Conservation (phyloP, 1,140 invertebrate genomes). For the Calosoma granatense region DNA sequence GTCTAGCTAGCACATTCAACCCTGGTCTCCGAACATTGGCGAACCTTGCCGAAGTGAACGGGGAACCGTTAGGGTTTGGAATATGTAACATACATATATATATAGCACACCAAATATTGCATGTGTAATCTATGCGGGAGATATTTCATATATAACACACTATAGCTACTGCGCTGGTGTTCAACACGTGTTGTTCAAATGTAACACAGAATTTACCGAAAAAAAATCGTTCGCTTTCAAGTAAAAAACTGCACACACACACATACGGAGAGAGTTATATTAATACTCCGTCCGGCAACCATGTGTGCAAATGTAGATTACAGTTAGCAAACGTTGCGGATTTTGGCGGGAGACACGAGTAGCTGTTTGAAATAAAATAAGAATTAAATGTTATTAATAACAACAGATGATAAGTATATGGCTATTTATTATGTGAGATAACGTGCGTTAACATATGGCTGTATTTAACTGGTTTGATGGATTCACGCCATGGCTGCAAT, state of each 20-base stretch:
- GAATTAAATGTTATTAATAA: background rate
- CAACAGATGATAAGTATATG: no score
- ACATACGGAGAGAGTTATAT: background rate
- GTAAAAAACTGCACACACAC: background rate
- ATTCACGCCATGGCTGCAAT: no score
- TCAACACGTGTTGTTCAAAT: constrained; percentile 3
- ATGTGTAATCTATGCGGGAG: constrained; percentile 1
- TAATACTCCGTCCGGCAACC: background rate
- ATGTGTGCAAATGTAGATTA: constrained; percentile 7
- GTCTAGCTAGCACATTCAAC: no score
- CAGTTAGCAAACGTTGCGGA: background rate
- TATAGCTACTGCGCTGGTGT: background rate
- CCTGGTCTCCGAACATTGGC: no score
- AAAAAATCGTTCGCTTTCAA: background rate
- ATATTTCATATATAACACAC: constrained; percentile 8
- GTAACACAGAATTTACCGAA: background rate
- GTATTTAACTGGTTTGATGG: no score
- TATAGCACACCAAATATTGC: background rate
- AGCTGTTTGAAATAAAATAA: no score
- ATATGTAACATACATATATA: no score
- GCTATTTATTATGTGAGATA: no score
- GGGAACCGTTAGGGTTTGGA: no score
- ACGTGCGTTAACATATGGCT: no score
- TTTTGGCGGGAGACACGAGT: background rate
- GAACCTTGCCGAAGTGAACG: no score